Base-by-base conservation (phyloP, 2,797 vertebrate genomes). In the Danio choprae region DNA sequence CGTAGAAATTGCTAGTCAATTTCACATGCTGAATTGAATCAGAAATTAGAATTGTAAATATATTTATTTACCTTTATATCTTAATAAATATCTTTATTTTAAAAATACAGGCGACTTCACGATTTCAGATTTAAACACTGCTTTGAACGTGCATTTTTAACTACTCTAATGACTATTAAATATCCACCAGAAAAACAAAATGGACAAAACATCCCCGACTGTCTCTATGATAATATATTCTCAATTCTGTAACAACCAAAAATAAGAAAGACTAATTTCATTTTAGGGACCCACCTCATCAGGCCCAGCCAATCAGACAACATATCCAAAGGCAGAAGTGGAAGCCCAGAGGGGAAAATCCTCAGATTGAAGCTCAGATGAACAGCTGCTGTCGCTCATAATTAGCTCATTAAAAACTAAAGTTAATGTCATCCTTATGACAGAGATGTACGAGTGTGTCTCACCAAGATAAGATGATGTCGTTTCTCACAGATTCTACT, bases 341-440 rank as follows among this genome's bases (percentile, higher is more conserved):
- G 7, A 58, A 36, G 10, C 40, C 22, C 53, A 58, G 29, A 9
- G 8, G 29, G 63, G 16, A 18, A 58, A 77, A 67, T 43, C 38
- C 51, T 18, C 50, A 13, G n/a, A 53, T 41, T 18, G n/a, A 53
- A 64, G 15, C 10, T 16, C n/a, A 51, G 22, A 68, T 18, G 16
- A 65, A 18, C 63, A 48, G 63, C 51, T 68, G 50, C 51, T 65
- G 20, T 4, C 6, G 22, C 40, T 59, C 41, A 59, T 55, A 77
- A 44, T 55, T 44, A 58, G 40, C 59, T 51, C 7, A 64, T 65
- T 64, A 64, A 62, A 50, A 62, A n/a, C 43, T n/a, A 16, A 76
- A 76, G 38, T 43, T 55, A 53, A 76, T 64, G 41, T 56, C 12
- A 15, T 78, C 55, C 56, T 69, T 50, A 22, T 22, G 29, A 41